Evolutionary conservation across 30 jellyfish, hydroid and myxozoan species (phyloP).

Genomic region (Aurelia coerulea): DNA sequence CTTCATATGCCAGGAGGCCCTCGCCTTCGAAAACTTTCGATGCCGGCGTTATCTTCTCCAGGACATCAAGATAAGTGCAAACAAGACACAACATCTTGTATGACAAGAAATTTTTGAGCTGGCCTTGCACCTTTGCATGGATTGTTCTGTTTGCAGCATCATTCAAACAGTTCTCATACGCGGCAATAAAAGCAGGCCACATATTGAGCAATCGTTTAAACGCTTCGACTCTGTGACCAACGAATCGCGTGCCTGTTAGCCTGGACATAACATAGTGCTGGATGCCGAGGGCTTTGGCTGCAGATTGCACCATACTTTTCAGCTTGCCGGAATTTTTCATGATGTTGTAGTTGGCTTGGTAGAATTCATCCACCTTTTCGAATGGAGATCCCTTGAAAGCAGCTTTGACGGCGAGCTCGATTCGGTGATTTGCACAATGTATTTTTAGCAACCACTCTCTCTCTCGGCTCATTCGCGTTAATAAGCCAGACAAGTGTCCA

Average conservation of each 20-base stretch:
- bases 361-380: conserved; percentile 53
- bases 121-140: conserved; percentile 17
- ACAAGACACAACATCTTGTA: conserved; percentile 18
- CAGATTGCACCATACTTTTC: conserved; percentile 26
- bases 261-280: conserved; percentile 56
- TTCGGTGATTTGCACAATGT: conserved; percentile 75
- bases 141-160: conserved; percentile 6
- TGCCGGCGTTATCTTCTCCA: conserved; percentile 4
- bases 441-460: conserved; percentile 73
- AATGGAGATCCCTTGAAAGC: conserved; percentile 55
- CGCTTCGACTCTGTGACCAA: conserved; percentile 76
- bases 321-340: conserved; percentile 67
- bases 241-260: conserved; percentile 73
- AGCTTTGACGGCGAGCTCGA: conserved; percentile 77
- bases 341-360: conserved; percentile 31
- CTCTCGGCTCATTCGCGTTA: conserved; percentile 27
- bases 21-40: conserved; percentile 63
- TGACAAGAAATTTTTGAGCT: conserved; percentile 14
- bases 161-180: conserved; percentile 56
- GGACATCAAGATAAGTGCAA: conserved; percentile 45
- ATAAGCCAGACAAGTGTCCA: conserved; percentile 59
- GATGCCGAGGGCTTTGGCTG: conserved; percentile 22
- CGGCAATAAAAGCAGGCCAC: conserved; percentile 79
- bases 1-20: conserved; percentile 49
- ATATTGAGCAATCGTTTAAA: conserved; percentile 46